Evolutionary conservation across 2,888 invertebrate genomes (phyloP).

Genomic region (Slavum lentiscoides): DNA sequence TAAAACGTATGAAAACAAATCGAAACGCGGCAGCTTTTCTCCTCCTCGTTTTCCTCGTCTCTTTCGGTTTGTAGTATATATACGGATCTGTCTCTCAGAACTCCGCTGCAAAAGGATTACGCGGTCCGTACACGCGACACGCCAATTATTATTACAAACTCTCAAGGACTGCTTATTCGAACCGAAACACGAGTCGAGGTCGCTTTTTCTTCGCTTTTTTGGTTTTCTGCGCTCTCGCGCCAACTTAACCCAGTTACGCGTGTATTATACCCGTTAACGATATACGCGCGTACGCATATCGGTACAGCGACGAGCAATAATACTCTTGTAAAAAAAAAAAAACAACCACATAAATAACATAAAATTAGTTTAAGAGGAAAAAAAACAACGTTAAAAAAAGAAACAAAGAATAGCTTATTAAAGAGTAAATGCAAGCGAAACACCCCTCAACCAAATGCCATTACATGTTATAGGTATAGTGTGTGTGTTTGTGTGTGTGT

Average conservation of each 20-base stretch:
- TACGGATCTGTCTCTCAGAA: too few relatives aligned
- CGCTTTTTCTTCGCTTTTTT: neutral
- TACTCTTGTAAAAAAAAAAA: too few relatives aligned
- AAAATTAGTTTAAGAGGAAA: too few relatives aligned
- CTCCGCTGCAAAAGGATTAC: neutral
- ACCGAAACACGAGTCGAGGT: constrained; percentile 50
- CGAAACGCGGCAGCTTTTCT: too few relatives aligned
- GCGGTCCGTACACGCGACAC: neutral
- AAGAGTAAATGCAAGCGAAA: constrained; percentile 38
- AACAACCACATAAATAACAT: too few relatives aligned
- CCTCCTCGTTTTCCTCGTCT: too few relatives aligned
- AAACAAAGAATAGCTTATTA: neutral
- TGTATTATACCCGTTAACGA: neutral
- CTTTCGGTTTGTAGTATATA: too few relatives aligned
- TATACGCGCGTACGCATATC: neutral
- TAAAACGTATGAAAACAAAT: too few relatives aligned
- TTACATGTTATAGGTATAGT: neutral
- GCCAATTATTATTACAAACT: neutral
- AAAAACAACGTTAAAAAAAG: too few relatives aligned
- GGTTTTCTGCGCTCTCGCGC: neutral
- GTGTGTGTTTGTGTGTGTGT: too few relatives aligned
- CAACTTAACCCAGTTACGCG: constrained; percentile 41
- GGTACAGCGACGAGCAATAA: too few relatives aligned
- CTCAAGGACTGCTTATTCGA: constrained; percentile 45
- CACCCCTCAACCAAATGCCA: constrained; percentile 52